Base-by-base conservation (phyloP, 2,113 vertebrate genomes). In the Odocoileus hemionus region DNA sequence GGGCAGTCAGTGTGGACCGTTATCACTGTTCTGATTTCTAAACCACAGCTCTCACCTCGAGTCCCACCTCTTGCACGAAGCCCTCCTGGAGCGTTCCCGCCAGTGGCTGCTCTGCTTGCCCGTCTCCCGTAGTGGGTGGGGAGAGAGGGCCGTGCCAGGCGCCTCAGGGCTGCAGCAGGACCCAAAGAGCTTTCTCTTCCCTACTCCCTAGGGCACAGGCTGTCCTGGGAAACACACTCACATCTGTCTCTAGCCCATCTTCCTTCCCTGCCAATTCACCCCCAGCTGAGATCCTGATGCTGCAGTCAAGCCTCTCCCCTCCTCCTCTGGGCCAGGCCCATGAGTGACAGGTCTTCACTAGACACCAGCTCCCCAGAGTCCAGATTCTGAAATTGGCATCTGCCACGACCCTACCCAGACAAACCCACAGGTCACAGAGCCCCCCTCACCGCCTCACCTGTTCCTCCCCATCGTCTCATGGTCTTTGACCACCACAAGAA, bases 381-480 rank as follows among this genome's bases (percentile, higher is more conserved):
- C 45, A 9, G 10, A 30, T 79, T 92, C 39, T 54, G 23, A n/a
- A 57, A 43, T 23, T n/a, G 2, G 30, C 7, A 30, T 54, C 43
- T 23, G 57, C 87, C n/a, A 14, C 0, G 5, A 86, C 70, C 60
- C 33, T 55, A 26, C 43, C 54, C 55, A 5, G 0, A 39, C 70
- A 67, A 86, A 52, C 57, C 58, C 87, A 79, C 85, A 76, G 60
- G 80, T 17, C 92, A 12, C 1, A 2, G 54, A 89, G 74, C 5
- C 1, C 70, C n/a, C 7, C 23, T 7, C 3, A 14, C 39, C 9
- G 0, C 28, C 98, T 95, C 90, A 99, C 99, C 99, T 99, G 99
- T 99, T 99, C 23, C 99, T 99, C 5, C 99, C 99, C 99, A 99
- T 99, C 0, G 99, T 99, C 97, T 99, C 99, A 97, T 99, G 99